Evolutionary conservation across 2,888 invertebrate species (phyloP).

Genomic region (Isotomurus palustris): DNA sequence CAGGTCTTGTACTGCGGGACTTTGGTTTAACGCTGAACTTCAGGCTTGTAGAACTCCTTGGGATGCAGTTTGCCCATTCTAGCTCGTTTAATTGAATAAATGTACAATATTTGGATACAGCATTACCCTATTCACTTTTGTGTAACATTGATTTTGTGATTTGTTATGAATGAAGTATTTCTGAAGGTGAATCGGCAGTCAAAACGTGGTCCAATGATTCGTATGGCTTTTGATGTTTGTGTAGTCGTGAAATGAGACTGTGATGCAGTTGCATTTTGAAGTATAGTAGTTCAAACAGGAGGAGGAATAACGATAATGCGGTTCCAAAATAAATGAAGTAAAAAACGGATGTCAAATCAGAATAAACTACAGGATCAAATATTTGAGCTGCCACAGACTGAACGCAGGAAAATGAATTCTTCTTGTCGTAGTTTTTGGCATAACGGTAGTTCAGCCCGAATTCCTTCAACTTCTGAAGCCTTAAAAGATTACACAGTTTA

Average conservation of each 20-base stretch:
- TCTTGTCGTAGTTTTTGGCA: constrained; percentile 21
- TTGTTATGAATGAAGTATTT: background rate
- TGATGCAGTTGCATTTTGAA: background rate
- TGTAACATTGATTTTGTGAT: no score
- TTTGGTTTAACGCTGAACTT: no score
- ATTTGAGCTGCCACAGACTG: background rate
- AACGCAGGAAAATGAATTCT: constrained; percentile 10
- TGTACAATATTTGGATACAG: no score
- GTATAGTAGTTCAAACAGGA: background rate
- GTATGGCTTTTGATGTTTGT: no score
- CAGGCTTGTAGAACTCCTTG: no score
- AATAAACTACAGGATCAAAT: constrained; percentile 17
- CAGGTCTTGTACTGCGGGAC: no score
- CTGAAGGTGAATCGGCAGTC: no score
- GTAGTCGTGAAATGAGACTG: no score
- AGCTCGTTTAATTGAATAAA: no score
- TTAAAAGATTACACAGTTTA: background rate
- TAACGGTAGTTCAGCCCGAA: constrained; percentile 28
- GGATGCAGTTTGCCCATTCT: no score
- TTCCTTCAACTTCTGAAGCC: constrained; percentile 22
- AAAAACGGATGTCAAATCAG: constrained; percentile 25
- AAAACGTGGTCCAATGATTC: no score
- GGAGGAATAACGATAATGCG: background rate
- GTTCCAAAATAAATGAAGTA: constrained; percentile 18
- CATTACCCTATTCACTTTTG: no score